phyloP scores from a whole-genome alignment of 1,140 invertebrate species.

The Aphis craccivora region DNA sequence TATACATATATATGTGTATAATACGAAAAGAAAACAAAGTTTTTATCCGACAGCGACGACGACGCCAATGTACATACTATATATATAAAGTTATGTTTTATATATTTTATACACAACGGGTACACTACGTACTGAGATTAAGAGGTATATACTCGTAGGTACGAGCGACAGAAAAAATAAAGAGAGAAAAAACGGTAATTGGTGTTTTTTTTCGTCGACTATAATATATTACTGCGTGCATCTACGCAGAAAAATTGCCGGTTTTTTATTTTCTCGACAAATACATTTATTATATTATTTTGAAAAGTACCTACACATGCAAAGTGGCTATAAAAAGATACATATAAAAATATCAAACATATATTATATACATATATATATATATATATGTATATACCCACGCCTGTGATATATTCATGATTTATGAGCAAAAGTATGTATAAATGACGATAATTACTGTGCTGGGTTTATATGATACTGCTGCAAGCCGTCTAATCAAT shows the following conservation, averaged over 20 bases:
- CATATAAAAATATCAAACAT: not conserved
- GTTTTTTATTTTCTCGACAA: slow-evolving; percentile 22
- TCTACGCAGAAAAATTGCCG: not conserved
- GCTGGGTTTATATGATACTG: not conserved
- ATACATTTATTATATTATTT: slow-evolving; percentile 28
- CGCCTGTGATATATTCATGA: slow-evolving; percentile 20
- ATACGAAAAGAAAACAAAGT: not conserved
- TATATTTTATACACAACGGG: not conserved
- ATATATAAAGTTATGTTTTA: not conserved
- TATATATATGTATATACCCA: not conserved
- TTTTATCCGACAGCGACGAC: not conserved
- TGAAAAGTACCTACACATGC: not conserved
- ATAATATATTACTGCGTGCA: slow-evolving; percentile 12
- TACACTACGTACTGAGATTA: not conserved
- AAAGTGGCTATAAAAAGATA: not conserved
- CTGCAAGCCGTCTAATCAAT: not conserved
- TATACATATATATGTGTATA: not conserved
- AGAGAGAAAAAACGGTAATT: slow-evolving; percentile 15
- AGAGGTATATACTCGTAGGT: not conserved
- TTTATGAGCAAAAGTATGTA: not conserved
- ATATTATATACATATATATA: no score
- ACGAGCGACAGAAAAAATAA: not conserved
- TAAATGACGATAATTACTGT: not conserved
- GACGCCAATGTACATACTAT: not conserved
- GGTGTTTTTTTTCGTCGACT: slow-evolving; percentile 13